Evolutionary conservation across 2,888 invertebrate genomes (phyloP).

Genomic region (Habroteleia sp.): DNA sequence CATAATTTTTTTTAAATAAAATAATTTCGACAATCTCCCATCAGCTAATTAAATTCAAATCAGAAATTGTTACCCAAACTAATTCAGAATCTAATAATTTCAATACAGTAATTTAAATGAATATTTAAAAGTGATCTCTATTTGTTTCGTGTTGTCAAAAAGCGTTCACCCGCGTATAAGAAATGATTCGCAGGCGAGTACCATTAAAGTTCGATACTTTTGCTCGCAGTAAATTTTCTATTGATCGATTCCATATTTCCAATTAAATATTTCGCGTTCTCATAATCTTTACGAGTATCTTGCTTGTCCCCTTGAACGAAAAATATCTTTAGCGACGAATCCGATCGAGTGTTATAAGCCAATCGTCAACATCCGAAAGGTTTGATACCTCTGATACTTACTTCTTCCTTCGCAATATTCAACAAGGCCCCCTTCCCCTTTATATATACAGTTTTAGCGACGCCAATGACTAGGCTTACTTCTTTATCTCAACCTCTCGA

Average conservation of each 20-base stretch:
- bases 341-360: conserved; percentile 57
- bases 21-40: too few species aligned
- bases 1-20: too few species aligned
- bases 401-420: conserved; percentile 25
- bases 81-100: too few species aligned
- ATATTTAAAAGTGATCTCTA: too few species aligned
- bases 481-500: conserved; percentile 32
- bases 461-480: conserved; percentile 39
- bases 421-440: not conserved
- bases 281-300: conserved; percentile 9
- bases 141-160: too few species aligned
- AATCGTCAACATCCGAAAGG: conserved; percentile 45
- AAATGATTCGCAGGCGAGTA: too few species aligned
- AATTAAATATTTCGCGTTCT: conserved; percentile 1
- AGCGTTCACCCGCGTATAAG: too few species aligned
- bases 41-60: too few species aligned
- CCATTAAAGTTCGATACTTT: too few species aligned
- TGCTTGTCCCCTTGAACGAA: not conserved
- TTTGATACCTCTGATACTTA: conserved; percentile 44
- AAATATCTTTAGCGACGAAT: conserved; percentile 30
- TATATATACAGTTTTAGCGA: conserved; percentile 32
- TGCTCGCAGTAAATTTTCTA: not conserved
- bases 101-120: too few species aligned
- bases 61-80: too few species aligned
- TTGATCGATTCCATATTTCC: conserved; percentile 6